These are phyloP conservation scores for Plebejus argus DNA, from an alignment of 2,888 invertebrate genomes.

Conservation along the genomic window DNA sequence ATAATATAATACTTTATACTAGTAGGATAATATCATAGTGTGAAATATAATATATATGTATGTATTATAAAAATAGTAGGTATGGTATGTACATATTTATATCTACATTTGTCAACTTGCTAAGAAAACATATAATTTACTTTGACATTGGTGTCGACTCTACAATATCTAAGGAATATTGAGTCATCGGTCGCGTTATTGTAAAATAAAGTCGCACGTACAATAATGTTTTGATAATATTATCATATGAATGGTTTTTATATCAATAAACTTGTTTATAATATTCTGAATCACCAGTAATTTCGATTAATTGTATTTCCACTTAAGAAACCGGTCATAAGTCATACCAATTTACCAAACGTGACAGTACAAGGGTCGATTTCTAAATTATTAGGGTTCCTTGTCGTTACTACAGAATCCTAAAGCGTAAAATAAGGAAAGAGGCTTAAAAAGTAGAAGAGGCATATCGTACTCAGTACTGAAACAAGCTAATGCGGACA, in stretches of 20 bases:
- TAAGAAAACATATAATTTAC: slow-evolving; percentile 2
- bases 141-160: background rate
- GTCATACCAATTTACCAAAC: background rate
- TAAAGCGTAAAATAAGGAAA: background rate
- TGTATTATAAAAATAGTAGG: no score
- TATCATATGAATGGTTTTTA: slow-evolving; percentile 6
- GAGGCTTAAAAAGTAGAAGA: no score
- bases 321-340: background rate
- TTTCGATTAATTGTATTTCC: background rate
- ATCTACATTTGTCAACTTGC: background rate
- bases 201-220: background rate
- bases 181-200: background rate
- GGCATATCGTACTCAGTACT: no score
- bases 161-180: background rate
- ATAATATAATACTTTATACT: no score
- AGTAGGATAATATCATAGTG: no score
- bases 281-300: background rate
- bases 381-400: background rate
- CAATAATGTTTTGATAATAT: background rate
- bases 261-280: slow-evolving; percentile 6
- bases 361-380: background rate
- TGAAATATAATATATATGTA: no score
- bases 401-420: background rate
- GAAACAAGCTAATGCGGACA: no score
- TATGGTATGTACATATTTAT: no score